A percentile compares a stretch with the other conserved stretches of the same genome.
Evolutionary conservation across 2,888 invertebrate genomes (phyloP).

Genomic region (Trachelus troglodyta): DNA sequence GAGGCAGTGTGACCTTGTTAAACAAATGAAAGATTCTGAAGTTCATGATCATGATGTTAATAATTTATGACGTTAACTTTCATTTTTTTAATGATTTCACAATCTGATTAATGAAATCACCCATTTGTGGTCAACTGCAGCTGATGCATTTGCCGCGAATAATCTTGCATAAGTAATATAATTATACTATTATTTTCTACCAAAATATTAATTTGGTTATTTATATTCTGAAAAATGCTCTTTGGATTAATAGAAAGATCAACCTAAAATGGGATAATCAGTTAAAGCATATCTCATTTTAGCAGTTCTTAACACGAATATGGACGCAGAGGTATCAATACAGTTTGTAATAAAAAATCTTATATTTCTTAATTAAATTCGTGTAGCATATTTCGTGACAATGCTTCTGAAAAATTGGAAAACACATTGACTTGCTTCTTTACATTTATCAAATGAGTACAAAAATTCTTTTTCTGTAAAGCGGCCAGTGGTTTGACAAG

Average conservation of each 20-base stretch:
- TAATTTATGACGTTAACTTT: too few relatives aligned
- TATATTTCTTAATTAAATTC: conserved; percentile 32
- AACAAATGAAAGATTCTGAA: too few relatives aligned
- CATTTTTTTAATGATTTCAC: too few relatives aligned
- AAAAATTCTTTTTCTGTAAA: conserved; percentile 77
- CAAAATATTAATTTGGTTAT: not conserved
- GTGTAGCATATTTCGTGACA: conserved; percentile 70
- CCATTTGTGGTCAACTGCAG: too few relatives aligned
- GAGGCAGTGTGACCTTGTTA: too few relatives aligned
- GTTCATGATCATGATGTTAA: too few relatives aligned
- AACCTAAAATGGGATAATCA: not conserved
- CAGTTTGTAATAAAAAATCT: not conserved
- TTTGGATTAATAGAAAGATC: not conserved
- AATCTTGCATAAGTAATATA: not conserved
- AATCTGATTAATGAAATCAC: too few relatives aligned
- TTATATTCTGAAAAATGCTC: not conserved
- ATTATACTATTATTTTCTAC: not conserved
- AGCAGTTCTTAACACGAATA: not conserved
- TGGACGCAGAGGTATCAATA: not conserved
- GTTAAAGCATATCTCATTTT: too few relatives aligned
- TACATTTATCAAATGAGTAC: conserved; percentile 75
- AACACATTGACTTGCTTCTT: conserved; percentile 74
- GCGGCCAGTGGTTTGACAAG: conserved; percentile 78
- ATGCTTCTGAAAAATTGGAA: conserved; percentile 80
- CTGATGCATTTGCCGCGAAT: too few relatives aligned